Evolutionary conservation across 2,888 invertebrate genomes (phyloP), one percentile per base, ranked within the genome.

Genomic region (Clistopyga incitator): DNA sequence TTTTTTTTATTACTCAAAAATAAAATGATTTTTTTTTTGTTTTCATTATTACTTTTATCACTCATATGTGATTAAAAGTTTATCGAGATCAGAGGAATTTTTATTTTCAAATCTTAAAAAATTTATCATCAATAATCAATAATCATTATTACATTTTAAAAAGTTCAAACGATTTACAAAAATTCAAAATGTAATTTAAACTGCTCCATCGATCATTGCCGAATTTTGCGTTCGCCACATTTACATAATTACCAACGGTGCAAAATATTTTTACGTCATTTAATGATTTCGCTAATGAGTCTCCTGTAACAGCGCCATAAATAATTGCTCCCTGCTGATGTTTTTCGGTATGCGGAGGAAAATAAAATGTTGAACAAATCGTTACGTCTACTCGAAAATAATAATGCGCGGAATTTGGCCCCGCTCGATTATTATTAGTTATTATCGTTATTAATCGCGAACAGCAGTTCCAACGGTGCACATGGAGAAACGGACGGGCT

Each of bases 381-480:
- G 72, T 81, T 34, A 11, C 38, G 61, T 68, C 54, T 29, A 50
- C 74, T 56, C 64, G 75, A 42, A 75, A 71, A 71, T 79, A 25
- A 79, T 76, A 34, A 29, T 79, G 47, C 1, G 52, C 70, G n/a
- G 50, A 61, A 61, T 59, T 67, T 50, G 50, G 75, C 23, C 67
- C 72, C 47, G 34, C 42, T 59, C 71, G 78, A 75, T n/a, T 45
- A 71, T 76, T 84, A 78, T 84, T 84, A 84, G 81, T 84, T 84
- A 83, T 82, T 70, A 81, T 84, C 78, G 80, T 82, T 86, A 85
- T 86, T 84, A 85, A 86, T 85, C 77, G 84, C 77, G 18, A 52
- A 25, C 71, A 86, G 85, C 84, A 84, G 84, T 82, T 23, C 10
- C 13, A 61, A 45, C 18, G 15, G n/a, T 38, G 50, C 54, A 56